Evolutionary conservation across 2,113 vertebrate genomes (phyloP).

Genomic region (Barbus barbus): DNA sequence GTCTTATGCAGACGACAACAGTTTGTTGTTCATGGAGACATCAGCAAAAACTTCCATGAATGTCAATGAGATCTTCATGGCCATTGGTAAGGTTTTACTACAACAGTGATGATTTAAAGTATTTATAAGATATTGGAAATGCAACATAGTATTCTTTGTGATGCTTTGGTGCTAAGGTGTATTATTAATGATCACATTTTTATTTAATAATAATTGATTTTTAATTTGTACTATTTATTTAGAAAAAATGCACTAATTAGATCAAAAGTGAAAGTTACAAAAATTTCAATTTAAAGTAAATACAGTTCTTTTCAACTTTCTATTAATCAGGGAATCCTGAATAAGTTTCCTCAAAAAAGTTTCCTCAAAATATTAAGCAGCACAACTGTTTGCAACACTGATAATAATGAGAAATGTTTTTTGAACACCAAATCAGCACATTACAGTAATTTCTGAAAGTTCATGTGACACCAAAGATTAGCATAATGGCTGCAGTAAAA

Average conservation of each 20-base stretch:
- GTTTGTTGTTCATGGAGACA: constrained; percentile 97
- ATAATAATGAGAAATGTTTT: not conserved
- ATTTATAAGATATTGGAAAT: not conserved
- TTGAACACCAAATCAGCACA: not conserved
- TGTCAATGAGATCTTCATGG: constrained; percentile 99
- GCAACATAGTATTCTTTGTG: not conserved
- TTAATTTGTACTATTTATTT: not conserved
- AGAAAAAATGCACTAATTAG: not conserved
- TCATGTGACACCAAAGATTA: not conserved
- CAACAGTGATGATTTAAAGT: not conserved
- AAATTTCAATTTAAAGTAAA: not conserved
- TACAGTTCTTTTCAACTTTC: not conserved
- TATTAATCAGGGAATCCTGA: not conserved
- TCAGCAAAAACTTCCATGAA: constrained; percentile 98
- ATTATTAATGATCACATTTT: not conserved
- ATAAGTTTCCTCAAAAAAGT: not conserved
- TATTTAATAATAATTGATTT: not conserved
- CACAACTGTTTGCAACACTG: not conserved
- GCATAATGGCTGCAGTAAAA: not conserved
- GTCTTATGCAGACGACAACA: constrained; percentile 97
- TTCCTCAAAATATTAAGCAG: not conserved
- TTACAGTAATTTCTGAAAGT: not conserved
- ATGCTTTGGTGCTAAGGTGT: not conserved
- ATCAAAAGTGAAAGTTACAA: not conserved
- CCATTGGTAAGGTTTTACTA: constrained; percentile 83